Evolutionary conservation across 2,797 vertebrate species (phyloP), one percentile per base, ranked within the genome.

Genomic region (Oceanodroma leucorhoa): DNA sequence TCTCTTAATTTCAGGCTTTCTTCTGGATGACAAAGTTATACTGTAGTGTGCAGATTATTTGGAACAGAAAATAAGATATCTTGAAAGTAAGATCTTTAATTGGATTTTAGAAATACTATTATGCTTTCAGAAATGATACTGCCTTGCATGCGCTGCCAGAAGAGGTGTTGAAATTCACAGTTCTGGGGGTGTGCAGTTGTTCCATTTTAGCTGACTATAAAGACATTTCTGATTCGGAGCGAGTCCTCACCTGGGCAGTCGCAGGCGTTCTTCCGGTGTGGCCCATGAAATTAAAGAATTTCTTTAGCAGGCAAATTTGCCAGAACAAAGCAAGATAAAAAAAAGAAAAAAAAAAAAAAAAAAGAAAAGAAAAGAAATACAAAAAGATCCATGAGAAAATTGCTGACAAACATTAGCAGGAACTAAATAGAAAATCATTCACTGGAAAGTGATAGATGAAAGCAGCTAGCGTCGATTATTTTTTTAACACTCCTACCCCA

Each of bases 1-100:
- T 80, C 79, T 77, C 87, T 94, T 94, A 95, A 94, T 91, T 95
- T 94, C 32, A 54, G 36, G 67, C 20, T 20, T 72, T 82, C 48
- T 61, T 87, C 36, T 72, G 65, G 30, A 94, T 96, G 94, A 91
- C 83, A 90, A 78, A 91, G 54, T 72, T 85, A 65, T 54, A 83
- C 30, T 38, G 20, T 48, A 83, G 65, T 83, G 58, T 64, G 34
- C 30, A 91, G 58, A 64, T 58, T 55, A 61, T 95, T 78, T 92
- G 70, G 81, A 93, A 88, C 26, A 94, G 50, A 95, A 96, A 89
- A 72, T 89, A 89, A 87, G 32, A 67, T 41, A 24, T 30, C 32
- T 71, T 84, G 45, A 83, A 73, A 90, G 30, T 38, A 85, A 65
- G 45, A 85, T 62, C 90, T 94, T 81, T 81, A 69, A 83, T 6